These are phyloP conservation scores for Polydrusus cervinus DNA, from an alignment of 2,888 invertebrate genomes.

Conservation along the genomic window DNA sequence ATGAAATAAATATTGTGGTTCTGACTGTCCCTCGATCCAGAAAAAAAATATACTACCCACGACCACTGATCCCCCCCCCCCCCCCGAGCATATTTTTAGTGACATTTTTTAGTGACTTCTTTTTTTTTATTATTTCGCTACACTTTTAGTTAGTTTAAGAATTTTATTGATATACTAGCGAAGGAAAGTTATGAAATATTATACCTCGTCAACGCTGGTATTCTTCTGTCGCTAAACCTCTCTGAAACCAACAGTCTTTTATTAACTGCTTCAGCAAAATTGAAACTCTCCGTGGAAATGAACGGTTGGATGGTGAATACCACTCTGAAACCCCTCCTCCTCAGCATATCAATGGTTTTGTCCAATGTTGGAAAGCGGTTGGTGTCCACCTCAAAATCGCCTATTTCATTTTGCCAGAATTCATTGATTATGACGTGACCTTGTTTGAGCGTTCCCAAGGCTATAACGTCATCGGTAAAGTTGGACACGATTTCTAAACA, in stretches of 20 bases:
- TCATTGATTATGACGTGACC: constrained; percentile 87
- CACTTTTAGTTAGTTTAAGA: background rate
- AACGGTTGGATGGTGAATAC: constrained; percentile 94
- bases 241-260: constrained; percentile 86
- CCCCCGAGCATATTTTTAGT: no score
- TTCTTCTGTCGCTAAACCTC: constrained; percentile 83
- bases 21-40: no score
- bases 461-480: constrained; percentile 89
- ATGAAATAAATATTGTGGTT: no score
- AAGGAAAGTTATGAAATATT: background rate
- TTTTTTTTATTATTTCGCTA: no score
- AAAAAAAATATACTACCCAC: no score
- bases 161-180: background rate
- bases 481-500: constrained; percentile 79
- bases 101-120: no score
- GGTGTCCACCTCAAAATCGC: constrained; percentile 89
- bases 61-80: no score
- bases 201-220: constrained; percentile 82
- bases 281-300: constrained; percentile 88
- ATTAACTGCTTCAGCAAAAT: constrained; percentile 86
- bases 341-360: constrained; percentile 85
- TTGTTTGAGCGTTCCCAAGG: constrained; percentile 83
- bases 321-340: constrained; percentile 89
- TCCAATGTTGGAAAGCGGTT: constrained; percentile 85
- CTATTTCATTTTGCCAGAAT: constrained; percentile 88